phyloP scores from a whole-genome alignment of 2,113 vertebrate genomes.

The Guaruba guarouba region DNA sequence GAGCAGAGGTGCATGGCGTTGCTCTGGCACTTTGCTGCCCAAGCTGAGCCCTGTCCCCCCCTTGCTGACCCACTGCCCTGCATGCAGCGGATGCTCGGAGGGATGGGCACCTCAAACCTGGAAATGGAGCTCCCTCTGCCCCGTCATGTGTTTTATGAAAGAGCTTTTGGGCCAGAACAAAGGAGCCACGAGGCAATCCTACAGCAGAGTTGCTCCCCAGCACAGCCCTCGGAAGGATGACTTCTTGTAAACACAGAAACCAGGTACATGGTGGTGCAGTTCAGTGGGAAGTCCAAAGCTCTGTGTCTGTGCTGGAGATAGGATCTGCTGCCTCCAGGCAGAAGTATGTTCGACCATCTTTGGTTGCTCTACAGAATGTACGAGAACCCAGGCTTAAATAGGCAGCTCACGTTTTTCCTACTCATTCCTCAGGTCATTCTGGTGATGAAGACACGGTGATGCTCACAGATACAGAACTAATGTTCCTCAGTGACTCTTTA shows the following conservation, averaged over 20 bases:
- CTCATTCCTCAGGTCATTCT: background rate
- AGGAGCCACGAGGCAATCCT: background rate
- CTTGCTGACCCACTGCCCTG: background rate
- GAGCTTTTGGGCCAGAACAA: background rate
- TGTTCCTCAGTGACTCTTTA: background rate
- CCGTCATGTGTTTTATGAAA: background rate
- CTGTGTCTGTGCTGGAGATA: background rate
- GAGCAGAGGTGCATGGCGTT: background rate
- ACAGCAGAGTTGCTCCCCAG: background rate
- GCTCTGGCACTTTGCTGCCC: background rate
- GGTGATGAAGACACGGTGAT: background rate
- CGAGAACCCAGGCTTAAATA: background rate
- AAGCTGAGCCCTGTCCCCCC: background rate
- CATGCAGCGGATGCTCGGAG: background rate
- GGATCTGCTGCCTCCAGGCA: background rate
- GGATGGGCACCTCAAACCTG: background rate
- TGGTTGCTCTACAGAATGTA: background rate
- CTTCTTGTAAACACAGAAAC: background rate
- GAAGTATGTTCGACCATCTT: background rate
- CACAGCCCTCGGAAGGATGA: background rate
- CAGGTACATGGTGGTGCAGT: background rate
- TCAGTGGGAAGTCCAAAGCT: background rate
- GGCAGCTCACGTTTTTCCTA: background rate
- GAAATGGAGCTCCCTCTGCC: background rate
- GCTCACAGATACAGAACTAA: background rate